Evolutionary conservation across 2,888 invertebrate genomes (phyloP), one percentile per base, ranked within the genome.

Genomic region (Oxycera nigricornis): DNA sequence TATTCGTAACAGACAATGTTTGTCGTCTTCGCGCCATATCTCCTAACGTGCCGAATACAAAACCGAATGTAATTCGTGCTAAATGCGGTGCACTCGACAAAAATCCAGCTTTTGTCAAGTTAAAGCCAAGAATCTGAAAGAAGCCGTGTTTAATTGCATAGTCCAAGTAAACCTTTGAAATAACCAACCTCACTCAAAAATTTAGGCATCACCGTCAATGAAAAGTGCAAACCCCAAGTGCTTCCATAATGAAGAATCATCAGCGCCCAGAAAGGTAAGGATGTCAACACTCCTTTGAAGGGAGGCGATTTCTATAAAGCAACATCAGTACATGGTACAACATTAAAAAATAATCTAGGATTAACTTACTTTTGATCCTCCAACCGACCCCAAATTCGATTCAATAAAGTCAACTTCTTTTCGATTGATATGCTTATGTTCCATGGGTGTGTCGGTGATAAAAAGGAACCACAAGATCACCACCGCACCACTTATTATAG

Each of bases 141-240:
- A 11, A 30, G 11, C n/a, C 14, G 39, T 30, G 1, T 11, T 26
- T 26, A 35, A 7, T 35, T 50, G n/a, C 7, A 50, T 50, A 50
- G 6, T 50, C 20, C 3, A 61, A 31, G 20, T 2, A 2, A n/a
- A 2, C 31, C n/a, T n/a, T n/a, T n/a, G n/a, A n/a, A 7, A 17
- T 11, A 14, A 59, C 59, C 7, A 41, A 72, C 72, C 79, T 90
- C 91, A 55, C 92, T 91, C 80, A 93, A 87, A 81, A 91, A 93
- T 79, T 91, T 90, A 6, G 93, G 93, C 59, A 92, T 92, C 35
- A 91, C 91, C 0, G 92, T 93, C 84, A 93, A 89, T 67, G 92
- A 88, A 81, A 93, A 92, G 83, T 91, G 92, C 30, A 93, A 82
- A 1, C 93, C 91, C 90, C 93, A 93, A 74, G 92, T 85, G 80